A percentile compares a stretch with the other conserved stretches of the same genome.
phyloP scores from a whole-genome alignment of 2,888 invertebrate genomes.

The Therioaphis trifolii region DNA sequence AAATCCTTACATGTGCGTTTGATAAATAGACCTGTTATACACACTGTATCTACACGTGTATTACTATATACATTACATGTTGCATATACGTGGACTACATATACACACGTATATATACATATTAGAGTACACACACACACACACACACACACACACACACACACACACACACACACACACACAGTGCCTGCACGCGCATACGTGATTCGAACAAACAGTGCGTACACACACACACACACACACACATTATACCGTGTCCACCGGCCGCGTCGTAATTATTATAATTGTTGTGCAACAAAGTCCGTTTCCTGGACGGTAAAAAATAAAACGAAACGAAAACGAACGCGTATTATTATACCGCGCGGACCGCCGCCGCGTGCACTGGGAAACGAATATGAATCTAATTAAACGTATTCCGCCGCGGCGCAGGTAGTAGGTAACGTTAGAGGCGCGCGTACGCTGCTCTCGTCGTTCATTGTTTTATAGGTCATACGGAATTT shows the following conservation, averaged over 20 bases:
- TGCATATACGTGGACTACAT: too few species aligned
- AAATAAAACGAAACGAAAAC: background rate
- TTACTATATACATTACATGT: too few species aligned
- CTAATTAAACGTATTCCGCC: background rate
- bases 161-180: background rate
- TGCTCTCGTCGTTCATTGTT: background rate
- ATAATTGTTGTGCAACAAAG: slow-evolving; percentile 42
- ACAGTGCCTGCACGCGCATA: background rate
- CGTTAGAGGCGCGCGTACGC: too few species aligned
- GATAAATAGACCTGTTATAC: too few species aligned
- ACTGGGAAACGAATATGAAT: background rate
- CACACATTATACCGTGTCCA: too few species aligned
- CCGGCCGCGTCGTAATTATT: slow-evolving; percentile 9
- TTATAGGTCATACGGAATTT: slow-evolving; percentile 22
- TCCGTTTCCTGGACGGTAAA: slow-evolving; percentile 43
- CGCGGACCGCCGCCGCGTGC: background rate
- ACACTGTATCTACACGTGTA: too few species aligned
- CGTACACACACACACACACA: too few species aligned
- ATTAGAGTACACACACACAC: too few species aligned
- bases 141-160: too few species aligned
- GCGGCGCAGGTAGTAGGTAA: too few species aligned
- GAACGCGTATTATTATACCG: background rate
- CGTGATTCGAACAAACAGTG: background rate
- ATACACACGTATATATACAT: too few species aligned
- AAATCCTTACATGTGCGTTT: too few species aligned